Base-by-base conservation (phyloP, 2,113 vertebrate genomes). In the Apaloderma vittatum region DNA sequence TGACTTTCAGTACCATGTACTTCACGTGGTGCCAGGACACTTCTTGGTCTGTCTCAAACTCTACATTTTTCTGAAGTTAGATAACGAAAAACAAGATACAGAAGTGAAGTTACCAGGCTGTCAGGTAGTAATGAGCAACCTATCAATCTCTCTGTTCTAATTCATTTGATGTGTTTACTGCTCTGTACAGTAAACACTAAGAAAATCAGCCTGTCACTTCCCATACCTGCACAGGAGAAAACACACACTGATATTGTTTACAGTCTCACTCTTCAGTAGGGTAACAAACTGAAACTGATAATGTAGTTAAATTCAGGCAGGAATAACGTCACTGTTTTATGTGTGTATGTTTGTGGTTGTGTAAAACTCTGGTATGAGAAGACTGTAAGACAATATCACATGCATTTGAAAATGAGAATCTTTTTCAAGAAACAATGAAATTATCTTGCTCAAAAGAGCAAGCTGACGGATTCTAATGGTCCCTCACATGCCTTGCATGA, bases 401-500 rank as follows among this genome's bases (percentile, higher is more conserved):
- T 81, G 30, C 13, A 22, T 78, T 91, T 94, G 70, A 86, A 95
- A 93, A 73, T 82, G 26, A 80, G 36, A 34, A n/a, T 94, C 13
- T 91, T 91, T 91, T 97, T 19, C 79, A 74, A 83, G 84, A 97
- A 94, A 79, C 73, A 92, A 93, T 88, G 40, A 85, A 45, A 67
- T 88, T 68, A 37, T 79, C 46, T 92, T 88, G n/a, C 62, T 95
- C 72, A 49, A 55, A 34, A 82, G 58, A 87, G 32, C 20, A 88
- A 62, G 82, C 55, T 95, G 90, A 83, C 77, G 95, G 59, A 71
- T 96, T 96, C 57, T 92, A 71, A 93, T 79, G 58, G 59, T 76
- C 37, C 27, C 55, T 93, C 84, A 81, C 34, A 52, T 45, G 10
- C 58, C 6, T 9, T 78, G 67, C 83, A 68, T 22, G 57, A 67